A percentile compares a stretch with the other conserved stretches of the same genome.
Evolutionary conservation across 2,797 vertebrate genomes (phyloP).

Genomic region (Heterohyrax brucei): DNA sequence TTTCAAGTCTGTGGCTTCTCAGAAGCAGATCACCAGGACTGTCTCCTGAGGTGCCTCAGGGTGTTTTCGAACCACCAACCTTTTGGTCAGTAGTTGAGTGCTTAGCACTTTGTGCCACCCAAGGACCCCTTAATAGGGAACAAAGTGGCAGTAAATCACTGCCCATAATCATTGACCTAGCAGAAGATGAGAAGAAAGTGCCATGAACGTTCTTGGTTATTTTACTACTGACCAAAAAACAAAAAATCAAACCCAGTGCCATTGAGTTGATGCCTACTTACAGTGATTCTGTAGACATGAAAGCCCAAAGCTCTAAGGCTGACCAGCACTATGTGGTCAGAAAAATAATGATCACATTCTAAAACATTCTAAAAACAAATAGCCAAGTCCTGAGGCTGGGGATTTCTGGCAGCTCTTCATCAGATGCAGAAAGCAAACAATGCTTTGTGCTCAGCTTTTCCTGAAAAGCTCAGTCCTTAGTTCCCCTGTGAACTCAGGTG

Average conservation of each 20-base stretch:
- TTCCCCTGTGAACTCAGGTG: constrained; percentile 65
- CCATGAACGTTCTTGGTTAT: neutral
- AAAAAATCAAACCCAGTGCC: too few species aligned
- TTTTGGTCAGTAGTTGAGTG: neutral
- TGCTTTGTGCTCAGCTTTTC: constrained; percentile 70
- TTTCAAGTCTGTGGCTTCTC: neutral
- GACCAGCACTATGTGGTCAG: constrained; percentile 70
- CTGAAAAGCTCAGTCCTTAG: constrained; percentile 75
- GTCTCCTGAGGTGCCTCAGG: neutral
- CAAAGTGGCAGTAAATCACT: neutral
- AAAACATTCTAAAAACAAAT: constrained; percentile 85
- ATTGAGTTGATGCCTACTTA: too few species aligned
- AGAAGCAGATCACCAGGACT: neutral
- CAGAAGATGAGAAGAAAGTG: constrained; percentile 64
- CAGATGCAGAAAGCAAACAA: constrained; percentile 84
- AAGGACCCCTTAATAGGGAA: neutral
- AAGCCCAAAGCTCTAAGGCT: constrained; percentile 54
- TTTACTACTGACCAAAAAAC: neutral
- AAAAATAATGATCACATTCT: constrained; percentile 81
- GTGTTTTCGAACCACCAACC: too few species aligned
- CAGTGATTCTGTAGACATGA: neutral
- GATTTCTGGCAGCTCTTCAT: constrained; percentile 82
- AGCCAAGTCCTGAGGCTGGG: constrained; percentile 62
- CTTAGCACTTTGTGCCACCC: neutral
- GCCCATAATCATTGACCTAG: neutral